Percentiles rank a stretch among this genome's conserved stretches.
These are phyloP conservation scores for Zosterops japonicus DNA, from an alignment of 2,113 vertebrate genomes.

Conservation along the genomic window DNA sequence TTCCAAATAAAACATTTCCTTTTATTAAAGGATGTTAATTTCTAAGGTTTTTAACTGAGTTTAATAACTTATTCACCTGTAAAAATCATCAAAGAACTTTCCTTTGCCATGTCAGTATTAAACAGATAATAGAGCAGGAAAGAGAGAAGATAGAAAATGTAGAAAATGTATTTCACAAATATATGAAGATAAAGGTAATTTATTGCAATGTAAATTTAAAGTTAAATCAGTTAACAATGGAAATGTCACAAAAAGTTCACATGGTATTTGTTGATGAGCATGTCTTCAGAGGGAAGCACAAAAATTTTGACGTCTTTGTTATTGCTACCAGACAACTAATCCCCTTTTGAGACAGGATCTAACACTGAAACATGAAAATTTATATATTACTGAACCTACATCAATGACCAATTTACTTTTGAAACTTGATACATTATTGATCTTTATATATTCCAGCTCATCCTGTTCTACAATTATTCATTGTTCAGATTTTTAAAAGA, in stretches of 20 bases:
- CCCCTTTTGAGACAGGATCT: neutral
- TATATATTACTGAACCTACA: neutral
- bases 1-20: neutral
- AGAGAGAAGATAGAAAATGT: neutral
- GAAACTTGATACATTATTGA: neutral
- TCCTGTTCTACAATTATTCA: neutral
- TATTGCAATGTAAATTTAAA: neutral
- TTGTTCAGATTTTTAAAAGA: neutral
- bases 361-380: neutral
- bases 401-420: neutral
- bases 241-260: neutral
- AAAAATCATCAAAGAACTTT: neutral
- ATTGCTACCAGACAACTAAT: neutral
- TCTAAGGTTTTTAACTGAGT: neutral
- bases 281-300: neutral
- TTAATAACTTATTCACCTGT: neutral
- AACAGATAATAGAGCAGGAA: neutral
- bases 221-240: neutral
- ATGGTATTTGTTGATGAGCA: neutral
- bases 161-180: neutral
- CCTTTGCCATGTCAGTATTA: neutral
- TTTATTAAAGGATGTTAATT: neutral
- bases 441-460: neutral
- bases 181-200: neutral
- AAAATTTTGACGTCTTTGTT: neutral